Base-by-base conservation (phyloP, 2,797 vertebrate genomes). In the Percopsis omiscomaycus region DNA sequence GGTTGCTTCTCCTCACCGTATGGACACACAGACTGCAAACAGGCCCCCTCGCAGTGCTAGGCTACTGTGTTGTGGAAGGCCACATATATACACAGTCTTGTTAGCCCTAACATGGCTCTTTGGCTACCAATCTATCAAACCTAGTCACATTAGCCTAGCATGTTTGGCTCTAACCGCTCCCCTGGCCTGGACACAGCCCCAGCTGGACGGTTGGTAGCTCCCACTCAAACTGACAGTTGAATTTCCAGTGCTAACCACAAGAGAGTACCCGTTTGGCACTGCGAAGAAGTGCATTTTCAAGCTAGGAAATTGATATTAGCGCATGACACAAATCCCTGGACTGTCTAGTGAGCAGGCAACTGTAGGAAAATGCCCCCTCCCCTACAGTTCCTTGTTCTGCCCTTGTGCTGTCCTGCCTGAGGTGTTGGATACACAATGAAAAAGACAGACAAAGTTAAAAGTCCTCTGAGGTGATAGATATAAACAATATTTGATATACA, bases 1-100 rank as follows among this genome's bases (percentile, higher is more conserved):
- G 74, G 76, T 73, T 68, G 60, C 54, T 56, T 67, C 54, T 69
- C 42, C 15, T 51, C 10, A 47, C 70, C 77, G 42, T 79, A 78
- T 78, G 83, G 81, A 74, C 8, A 44, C 76, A 71, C 71, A 82
- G 71, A 71, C 71, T 74, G 79, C 58, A 73, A 79, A 80, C 74
- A 79, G 15, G 75, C 64, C 22, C 55, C 58, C 56, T 69, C 46
- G 2, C 46, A 1, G 11, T 44, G 59, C 72, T 64, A 48, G 60
- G 16, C 51, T 27, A 10, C 67, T 62, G 46, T 32, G 70, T 58
- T 46, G 60, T 65, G 68, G 51, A 55, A 2, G 2, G 29, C 3
- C 49, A 57, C 46, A 69, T 55, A 69, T 55, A 66, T 54, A 59
- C 63, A 64, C 67, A 56, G 55, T 61, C 63, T 15, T 48, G 59